Conservation (phyloP, 1,140 invertebrate genomes). For the Atta colombica region DNA sequence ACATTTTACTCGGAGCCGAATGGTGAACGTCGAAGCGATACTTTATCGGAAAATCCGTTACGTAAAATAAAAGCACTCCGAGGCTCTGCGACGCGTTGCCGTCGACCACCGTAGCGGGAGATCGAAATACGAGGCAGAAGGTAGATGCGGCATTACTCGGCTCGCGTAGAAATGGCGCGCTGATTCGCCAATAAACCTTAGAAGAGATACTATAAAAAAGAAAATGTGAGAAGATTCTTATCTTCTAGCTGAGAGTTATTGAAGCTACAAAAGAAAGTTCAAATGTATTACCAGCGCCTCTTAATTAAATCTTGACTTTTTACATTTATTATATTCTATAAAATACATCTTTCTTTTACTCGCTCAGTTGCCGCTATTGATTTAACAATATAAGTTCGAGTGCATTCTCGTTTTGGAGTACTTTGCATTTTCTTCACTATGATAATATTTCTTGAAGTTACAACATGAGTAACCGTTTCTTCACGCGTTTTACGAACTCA, state of each 20-base stretch:
- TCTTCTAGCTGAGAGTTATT: not conserved
- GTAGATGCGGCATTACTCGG: constrained; percentile 13
- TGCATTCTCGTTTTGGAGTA: not conserved
- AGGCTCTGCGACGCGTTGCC: constrained; percentile 70
- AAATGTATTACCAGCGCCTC: not conserved
- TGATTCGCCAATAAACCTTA: constrained; percentile 26
- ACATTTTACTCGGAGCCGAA: constrained; percentile 69
- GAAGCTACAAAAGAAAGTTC: not conserved
- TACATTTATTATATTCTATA: not conserved
- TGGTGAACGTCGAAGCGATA: constrained; percentile 66
- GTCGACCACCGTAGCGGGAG: constrained; percentile 49
- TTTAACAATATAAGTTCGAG: not conserved
- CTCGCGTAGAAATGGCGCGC: constrained; percentile 28
- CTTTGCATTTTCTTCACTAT: not conserved
- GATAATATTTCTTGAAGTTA: constrained; percentile 21
- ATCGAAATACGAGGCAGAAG: constrained; percentile 65
- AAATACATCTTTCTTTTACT: not conserved
- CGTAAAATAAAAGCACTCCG: constrained; percentile 76
- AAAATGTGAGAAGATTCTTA: not conserved
- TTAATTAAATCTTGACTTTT: constrained; percentile 14
- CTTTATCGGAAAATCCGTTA: constrained; percentile 77
- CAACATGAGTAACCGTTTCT: not conserved
- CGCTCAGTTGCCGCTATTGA: not conserved
- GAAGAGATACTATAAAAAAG: constrained; percentile 26
- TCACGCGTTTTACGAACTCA: not conserved